Evolutionary conservation across 2,888 invertebrate genomes (phyloP).

Genomic region (Aethes cnicana): DNA sequence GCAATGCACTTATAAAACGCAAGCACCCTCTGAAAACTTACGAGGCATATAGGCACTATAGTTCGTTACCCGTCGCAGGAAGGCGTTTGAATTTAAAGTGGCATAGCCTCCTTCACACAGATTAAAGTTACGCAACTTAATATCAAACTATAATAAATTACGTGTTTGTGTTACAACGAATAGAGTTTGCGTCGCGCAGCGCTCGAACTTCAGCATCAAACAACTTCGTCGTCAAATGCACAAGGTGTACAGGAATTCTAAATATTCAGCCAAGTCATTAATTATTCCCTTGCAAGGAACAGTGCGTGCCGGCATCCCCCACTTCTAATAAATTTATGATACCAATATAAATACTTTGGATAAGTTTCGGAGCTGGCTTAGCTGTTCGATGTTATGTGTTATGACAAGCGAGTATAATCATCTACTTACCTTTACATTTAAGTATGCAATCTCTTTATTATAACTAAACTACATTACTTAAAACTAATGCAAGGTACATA

Average conservation of each 20-base stretch:
- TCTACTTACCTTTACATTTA: too few relatives aligned
- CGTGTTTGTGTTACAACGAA: slow-evolving; percentile 12
- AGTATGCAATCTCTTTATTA: too few relatives aligned
- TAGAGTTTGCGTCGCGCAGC: slow-evolving; percentile 1
- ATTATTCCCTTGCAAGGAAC: slow-evolving; percentile 54
- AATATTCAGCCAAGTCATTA: slow-evolving; percentile 62
- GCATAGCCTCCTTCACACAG: neutral
- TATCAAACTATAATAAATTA: slow-evolving; percentile 22
- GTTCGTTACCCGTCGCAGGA: too few relatives aligned
- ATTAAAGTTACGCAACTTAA: slow-evolving; percentile 1
- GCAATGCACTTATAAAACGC: too few relatives aligned
- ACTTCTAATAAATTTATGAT: slow-evolving; percentile 73
- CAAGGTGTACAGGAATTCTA: slow-evolving; percentile 58
- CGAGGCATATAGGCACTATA: too few relatives aligned
- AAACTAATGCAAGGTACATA: too few relatives aligned
- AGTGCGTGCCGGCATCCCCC: slow-evolving; percentile 57
- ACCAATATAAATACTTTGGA: slow-evolving; percentile 71
- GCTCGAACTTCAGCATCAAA: slow-evolving; percentile 13
- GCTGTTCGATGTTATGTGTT: slow-evolving; percentile 11
- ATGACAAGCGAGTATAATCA: slow-evolving; percentile 3
- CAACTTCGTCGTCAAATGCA: slow-evolving; percentile 47
- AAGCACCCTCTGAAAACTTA: too few relatives aligned
- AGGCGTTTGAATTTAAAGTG: too few relatives aligned
- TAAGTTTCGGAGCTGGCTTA: slow-evolving; percentile 44
- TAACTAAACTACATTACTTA: too few relatives aligned